Evolutionary conservation across 1,140 invertebrate species (phyloP), one percentile per base, ranked within the genome.

Genomic region (Leucophenga varia): DNA sequence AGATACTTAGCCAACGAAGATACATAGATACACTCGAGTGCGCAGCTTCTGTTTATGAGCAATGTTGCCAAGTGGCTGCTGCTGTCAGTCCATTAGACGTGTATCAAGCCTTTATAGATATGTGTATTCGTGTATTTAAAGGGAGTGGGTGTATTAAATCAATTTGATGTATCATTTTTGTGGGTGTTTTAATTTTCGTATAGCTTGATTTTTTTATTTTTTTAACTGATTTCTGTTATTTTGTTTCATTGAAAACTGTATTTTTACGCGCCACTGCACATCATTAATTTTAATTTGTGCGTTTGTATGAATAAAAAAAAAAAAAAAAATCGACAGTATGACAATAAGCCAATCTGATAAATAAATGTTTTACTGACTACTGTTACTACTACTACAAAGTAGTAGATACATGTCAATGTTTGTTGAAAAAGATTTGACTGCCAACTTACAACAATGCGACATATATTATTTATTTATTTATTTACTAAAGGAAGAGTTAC

Each of bases 261-360:
- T 57, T 54, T 65, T 67, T 67, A 69, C 61, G 64, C 64, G 55
- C 61, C 64, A 61, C 56, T 70, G 64, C 44, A 43, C 43, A 43
- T 50, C 65, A 69, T 69, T 70, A 65, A 69, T 65, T 69, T 69
- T 69, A 69, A 69, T 69, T 64, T 64, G 56, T 59, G 57, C 61
- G 51, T 48, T 49, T 52, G 52, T 53, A 46, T 9, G 13, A n/a
- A 52, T 28, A 49, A 42, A 52, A 38, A 47, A 43, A 55, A 47
- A 25, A 41, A 34, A 30, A 43, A 46, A 20, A 30, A 43, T 12
- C 8, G 12, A 21, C 3, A 9, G 12, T 14, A 20, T 8, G 17
- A 19, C 34, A 13, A 28, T n/a, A 25, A 25, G 22, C 22, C 10
- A 5, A 25, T 5, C 22, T 6, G 5, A 25, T 6, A 25, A 25